phyloP scores from a whole-genome alignment of 1,140 invertebrate genomes.

The Chrysomallon squamiferum region DNA sequence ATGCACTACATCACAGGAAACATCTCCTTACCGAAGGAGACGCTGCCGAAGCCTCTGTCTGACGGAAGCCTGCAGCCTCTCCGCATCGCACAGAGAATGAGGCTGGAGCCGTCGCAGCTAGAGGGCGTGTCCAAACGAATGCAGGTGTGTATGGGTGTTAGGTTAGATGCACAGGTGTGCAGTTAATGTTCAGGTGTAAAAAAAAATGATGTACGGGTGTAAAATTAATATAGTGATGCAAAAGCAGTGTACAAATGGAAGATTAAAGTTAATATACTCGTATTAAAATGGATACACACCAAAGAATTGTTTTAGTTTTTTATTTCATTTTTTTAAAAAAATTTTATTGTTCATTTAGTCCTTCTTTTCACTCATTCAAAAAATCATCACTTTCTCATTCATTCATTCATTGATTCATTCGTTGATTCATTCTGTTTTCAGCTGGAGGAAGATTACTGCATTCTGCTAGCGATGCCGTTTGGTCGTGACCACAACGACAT shows the following conservation, averaged over 20 bases:
- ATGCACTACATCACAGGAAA: conserved; percentile 98
- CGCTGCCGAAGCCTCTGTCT: conserved; percentile 52
- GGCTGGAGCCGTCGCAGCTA: conserved; percentile 90
- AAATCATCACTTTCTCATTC: too few relatives aligned
- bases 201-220: too few relatives aligned
- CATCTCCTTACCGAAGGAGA: conserved; percentile 54
- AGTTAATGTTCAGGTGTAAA: too few relatives aligned
- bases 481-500: conserved; percentile 92
- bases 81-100: conserved; percentile 94
- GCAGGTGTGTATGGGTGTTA: conserved; percentile 72
- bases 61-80: conserved; percentile 63
- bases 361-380: too few relatives aligned
- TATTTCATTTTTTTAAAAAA: too few relatives aligned
- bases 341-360: too few relatives aligned
- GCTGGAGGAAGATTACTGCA: conserved; percentile 94
- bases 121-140: conserved; percentile 95
- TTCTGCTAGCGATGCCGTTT: conserved; percentile 92
- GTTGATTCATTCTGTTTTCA: conserved; percentile 67
- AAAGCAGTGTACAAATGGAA: too few relatives aligned
- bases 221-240: too few relatives aligned
- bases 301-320: too few relatives aligned
- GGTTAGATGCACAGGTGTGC: background rate
- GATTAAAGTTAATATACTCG: too few relatives aligned
- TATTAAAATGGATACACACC: too few relatives aligned
- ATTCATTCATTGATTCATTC: too few relatives aligned